Base-by-base conservation (phyloP, 2,797 vertebrate species). In the Xenops minutus region DNA sequence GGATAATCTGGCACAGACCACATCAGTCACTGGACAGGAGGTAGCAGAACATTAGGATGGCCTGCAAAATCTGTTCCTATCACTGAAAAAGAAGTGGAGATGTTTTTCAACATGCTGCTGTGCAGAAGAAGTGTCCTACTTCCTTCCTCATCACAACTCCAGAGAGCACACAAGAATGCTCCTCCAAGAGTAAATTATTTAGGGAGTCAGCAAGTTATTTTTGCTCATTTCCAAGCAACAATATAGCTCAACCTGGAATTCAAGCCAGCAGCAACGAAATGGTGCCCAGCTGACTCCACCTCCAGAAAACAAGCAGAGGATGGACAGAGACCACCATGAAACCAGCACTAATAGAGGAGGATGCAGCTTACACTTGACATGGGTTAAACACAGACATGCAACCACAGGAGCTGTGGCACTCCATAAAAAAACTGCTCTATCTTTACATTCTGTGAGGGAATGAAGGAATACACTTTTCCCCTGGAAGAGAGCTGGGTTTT, bases 111-210 rank as follows among this genome's bases (percentile, higher is more conserved):
- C 3, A 23, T 37, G 80, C 29, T 62, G 77, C 52, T 22, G 43
- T 24, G 89, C 58, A 88, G 49, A 34, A 93, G 69, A 89, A 82
- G 69, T 3, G 29, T 74, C 91, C 32, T 75, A n/a, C 59, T 94
- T 94, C 91, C 63, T 89, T 84, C 84, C 88, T 85, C 68, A 71
- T 94, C 93, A 61, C 39, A 1, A 18, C 71, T 85, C 36, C 73
- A 83, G 68, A 19, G n/a, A 86, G 72, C 3, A 1, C 34, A 90
- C 88, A 93, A 95, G 73, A 78, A 72, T 9, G 61, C 78, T 95
- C 81, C 91, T 96, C 94, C 63, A 59, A 41, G 92, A 92, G 87
- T 94, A 44, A 59, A 86, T 92, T 82, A 97, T 84, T 96, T 78
- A 95, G 81, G 63, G 87, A 95, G 84, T 52, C 66, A n/a, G 64